Evolutionary conservation across 2,888 invertebrate genomes (phyloP), one percentile per base, ranked within the genome.

Genomic region (Euclidia mi): DNA sequence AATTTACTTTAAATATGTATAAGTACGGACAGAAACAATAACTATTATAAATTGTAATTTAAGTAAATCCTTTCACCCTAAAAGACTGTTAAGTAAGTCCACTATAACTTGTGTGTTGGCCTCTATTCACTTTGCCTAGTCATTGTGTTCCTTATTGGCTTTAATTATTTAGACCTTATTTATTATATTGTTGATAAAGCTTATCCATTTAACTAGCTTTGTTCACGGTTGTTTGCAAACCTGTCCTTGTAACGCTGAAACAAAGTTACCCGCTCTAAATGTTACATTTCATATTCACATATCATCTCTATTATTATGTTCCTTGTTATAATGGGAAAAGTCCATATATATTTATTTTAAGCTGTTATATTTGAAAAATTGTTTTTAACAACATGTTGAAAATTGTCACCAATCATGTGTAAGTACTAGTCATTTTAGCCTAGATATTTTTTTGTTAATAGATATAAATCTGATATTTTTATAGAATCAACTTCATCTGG

Each of bases 71-170:
- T 77, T 84, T 85, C 71, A 85, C 81, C 84, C 81, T 84, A 82
- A 69, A 90, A 90, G 90, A 91, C 90, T 90, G 91, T 85, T 86
- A 87, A 76, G 72, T 89, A 89, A 85, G 90, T 88, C 87, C 85
- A 84, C 62, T 79, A 56, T 40, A 81, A 78, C 78, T 80, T 86
- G 79, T 84, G 83, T 53, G 40, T 69, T 78, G 61, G 77, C 77
- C 63, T 81, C 63, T 76, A 47, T 60, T 67, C 59, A 65, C 57
- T 72, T 55, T 25, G 20, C 20, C 2, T 25, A 4, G 56, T 59
- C 34, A 41, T 67, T 61, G 53, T 64, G 56, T 65, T 73, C 63
- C 56, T 70, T 25, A 50, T 61, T 10, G 45, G 56, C 60, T 71
- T 68, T 71, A 71, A 68, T 72, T 25, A 46, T 57, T 60, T 66